Evolutionary conservation across 2,113 vertebrate species (phyloP), one percentile per base, ranked within the genome.

Genomic region (Brachionichthys hirsutus): DNA sequence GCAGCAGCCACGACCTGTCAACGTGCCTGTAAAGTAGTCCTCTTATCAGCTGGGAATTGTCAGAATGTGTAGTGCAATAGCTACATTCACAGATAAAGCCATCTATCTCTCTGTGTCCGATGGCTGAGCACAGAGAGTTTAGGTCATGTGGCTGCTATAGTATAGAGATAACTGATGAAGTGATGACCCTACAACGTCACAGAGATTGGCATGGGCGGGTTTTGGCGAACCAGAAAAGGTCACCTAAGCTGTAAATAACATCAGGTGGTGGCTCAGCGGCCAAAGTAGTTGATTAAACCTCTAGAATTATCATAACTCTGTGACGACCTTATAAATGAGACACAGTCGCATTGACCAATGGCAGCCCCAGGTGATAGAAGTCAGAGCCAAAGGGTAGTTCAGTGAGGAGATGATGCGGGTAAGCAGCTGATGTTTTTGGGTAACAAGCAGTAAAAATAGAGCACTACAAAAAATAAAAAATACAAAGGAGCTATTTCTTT

Each of bases 11-110:
- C 46, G 17, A 80, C 77, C 60, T 62, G 70, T 79, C 52, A 38
- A 58, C 76, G 60, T 70, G 35, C 54, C 71, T 54, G 66, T 61
- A 79, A 84, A n/a, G 69, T 59, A 62, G 54, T 75, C 34, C 73
- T 65, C 73, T 88, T 86, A 88, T 90, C 85, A 85, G 80, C 70
- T 3, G 50, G 52, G 70, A 87, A 80, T 88, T 86, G 82, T 84
- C 80, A 74, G 80, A 55, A 64, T 52, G 58, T 84, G 81, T 70
- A 66, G 77, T 41, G 67, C 74, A 76, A 69, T 71, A 30, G 71
- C 68, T 62, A 81, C 85, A 78, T 83, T 75, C 45, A 60, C 72
- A 78, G 84, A 88, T 89, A 81, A 86, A 88, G 62, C 66, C 58
- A 74, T 86, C 71, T 60, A 79, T 84, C 83, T 82, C 57, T 51